Conservation (phyloP, 1,140 invertebrate species). For the Eriocheir sinensis region DNA sequence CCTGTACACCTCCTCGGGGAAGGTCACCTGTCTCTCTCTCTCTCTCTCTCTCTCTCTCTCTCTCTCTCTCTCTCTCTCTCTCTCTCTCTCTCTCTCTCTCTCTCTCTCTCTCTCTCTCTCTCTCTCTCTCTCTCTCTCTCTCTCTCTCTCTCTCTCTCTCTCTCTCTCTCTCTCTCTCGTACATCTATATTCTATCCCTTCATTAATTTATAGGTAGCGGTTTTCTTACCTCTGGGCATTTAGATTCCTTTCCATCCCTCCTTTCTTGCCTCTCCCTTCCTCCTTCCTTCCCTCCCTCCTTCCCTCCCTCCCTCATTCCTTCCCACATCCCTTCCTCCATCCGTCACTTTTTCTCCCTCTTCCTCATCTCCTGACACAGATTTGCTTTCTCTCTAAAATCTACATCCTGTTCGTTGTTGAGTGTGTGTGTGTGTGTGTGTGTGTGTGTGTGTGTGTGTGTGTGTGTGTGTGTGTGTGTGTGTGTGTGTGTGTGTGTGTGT, state of each 20-base stretch:
- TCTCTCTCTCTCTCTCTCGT: background rate
- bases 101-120: too few relatives aligned
- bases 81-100: too few relatives aligned
- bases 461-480: too few relatives aligned
- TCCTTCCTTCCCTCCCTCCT: background rate
- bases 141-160: background rate
- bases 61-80: too few relatives aligned
- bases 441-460: too few relatives aligned
- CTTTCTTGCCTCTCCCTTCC: background rate
- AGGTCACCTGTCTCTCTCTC: constrained; percentile 12
- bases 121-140: background rate
- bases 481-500: too few relatives aligned
- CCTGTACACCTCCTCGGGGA: background rate
- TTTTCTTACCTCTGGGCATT: too few relatives aligned
- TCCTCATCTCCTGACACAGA: background rate
- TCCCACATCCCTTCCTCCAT: background rate
- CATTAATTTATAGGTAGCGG: too few relatives aligned
- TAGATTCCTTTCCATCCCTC: too few relatives aligned
- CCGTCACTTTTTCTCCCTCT: background rate
- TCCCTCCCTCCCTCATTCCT: background rate
- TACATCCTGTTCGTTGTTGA: background rate
- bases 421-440: too few relatives aligned
- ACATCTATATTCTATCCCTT: too few relatives aligned
- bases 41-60: too few relatives aligned
- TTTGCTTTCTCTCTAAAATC: background rate